Base-by-base conservation (phyloP, 2,888 invertebrate genomes). In the Griposia aprilina region DNA sequence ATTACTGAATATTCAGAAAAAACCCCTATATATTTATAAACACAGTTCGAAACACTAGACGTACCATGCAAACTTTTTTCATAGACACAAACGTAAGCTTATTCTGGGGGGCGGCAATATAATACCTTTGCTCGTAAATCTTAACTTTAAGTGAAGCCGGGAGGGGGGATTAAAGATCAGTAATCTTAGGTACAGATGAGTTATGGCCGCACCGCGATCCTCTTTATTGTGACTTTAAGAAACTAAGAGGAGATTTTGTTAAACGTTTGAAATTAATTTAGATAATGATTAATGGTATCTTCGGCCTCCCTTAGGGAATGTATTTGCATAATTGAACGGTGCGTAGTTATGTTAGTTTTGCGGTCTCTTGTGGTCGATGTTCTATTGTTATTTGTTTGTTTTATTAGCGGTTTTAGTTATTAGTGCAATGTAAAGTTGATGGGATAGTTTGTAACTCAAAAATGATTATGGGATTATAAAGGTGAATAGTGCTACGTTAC, bases 101-200 rank as follows among this genome's bases (percentile, higher is more conserved):
- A 94, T 93, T 93, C 91, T 93, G 92, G 93, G 96, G 97, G 97
- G 97, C 97, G 97, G 87, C 97, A 97, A 97, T 97, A 97, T 97
- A 97, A 97, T 97, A 97, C 97, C 97, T 96, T 94, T 94, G 87
- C 97, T 94, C 97, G 97, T 97, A 97, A 97, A 97, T 97, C 97
- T 97, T 97, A 97, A 97, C 97, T 97, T 97, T 97, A 97, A 97
- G 97, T 97, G 97, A 97, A 97, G 95, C 96, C 94, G 94, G 91
- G 97, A 96, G 97, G 97, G 97, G 97, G 97, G 97, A 97, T 97
- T 97, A 97, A 97, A 98, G 97, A 97, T 97, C 97, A 97, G 97
- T 97, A 97, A 97, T 97, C 97, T 97, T 97, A 97, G 97, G 97
- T 92, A 96, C 97, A 96, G 97, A 97, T 97, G 97, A 97, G 97